Evolutionary conservation across 1,140 invertebrate species (phyloP), one percentile per base, ranked within the genome.

Genomic region (Leptoteleia sp.): DNA sequence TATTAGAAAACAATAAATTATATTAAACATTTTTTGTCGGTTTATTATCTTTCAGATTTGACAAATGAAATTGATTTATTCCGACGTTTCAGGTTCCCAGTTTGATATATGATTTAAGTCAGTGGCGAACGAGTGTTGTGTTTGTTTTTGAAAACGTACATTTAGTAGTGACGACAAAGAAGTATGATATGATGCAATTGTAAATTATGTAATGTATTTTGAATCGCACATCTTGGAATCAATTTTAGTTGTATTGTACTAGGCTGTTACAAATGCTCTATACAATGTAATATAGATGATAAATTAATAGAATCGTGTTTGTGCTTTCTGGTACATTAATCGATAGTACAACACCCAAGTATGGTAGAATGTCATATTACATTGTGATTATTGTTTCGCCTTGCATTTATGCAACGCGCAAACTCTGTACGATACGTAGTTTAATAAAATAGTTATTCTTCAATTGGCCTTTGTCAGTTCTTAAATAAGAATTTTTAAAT

Each of bases 191-290:
- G 1, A 76, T 16, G 45, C 55, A 70, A 70, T 55, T 70, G 64
- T 76, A 70, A 76, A 76, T 68, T 62, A 76, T 76, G 73, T 76
- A 76, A 76, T 76, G 48, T 70, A 77, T 62, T 76, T 48, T 54
- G 22, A 68, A 52, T 38, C 73, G 64, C 73, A 76, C 73, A 76
- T 40, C 17, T 68, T 68, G 55, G 48, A 64, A 76, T 70, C 29
- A 62, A 47, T 50, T 76, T 76, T 48, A 61, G 48, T 70, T 70
- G 4, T 68, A 50, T 17, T 70, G 70, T 43, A 64, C 16, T 64
- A 54, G 54, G 37, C 42, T 71, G 19, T 65, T 75, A 42, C 5
- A 62, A 47, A 62, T 22, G 47, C 27, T 47, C 31, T 55, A 54
- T 45, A 73, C 50, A 54, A 64, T 70, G 73, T 76, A 76, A 48